phyloP scores from a whole-genome alignment of 1,140 invertebrate species.

The Aphis craccivora region DNA sequence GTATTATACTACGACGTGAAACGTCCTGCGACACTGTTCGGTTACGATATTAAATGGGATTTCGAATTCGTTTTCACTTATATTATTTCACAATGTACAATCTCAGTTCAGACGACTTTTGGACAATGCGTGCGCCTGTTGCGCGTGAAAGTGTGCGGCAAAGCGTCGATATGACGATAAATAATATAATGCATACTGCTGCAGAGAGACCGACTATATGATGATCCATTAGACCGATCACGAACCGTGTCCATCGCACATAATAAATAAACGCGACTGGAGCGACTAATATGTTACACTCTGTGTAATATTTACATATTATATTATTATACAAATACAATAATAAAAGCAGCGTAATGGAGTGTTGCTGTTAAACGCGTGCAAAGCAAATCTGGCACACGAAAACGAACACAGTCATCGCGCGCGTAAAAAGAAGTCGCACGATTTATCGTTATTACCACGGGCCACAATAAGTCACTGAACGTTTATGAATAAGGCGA shows the following conservation, averaged over 20 bases:
- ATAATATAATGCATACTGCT: background rate
- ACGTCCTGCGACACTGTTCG: background rate
- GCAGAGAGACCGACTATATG: background rate
- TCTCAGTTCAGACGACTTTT: background rate
- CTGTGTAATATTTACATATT: background rate
- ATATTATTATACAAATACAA: background rate
- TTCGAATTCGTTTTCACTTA: background rate
- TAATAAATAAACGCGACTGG: background rate
- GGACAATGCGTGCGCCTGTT: background rate
- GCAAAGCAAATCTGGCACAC: background rate
- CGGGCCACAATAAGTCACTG: background rate
- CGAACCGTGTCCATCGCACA: background rate
- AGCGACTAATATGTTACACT: background rate
- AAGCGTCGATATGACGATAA: background rate
- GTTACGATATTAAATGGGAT: background rate
- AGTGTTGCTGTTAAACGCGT: background rate
- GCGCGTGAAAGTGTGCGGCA: background rate
- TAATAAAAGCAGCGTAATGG: background rate
- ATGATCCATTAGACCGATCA: conserved; percentile 25
- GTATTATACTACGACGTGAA: background rate
- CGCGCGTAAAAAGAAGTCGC: background rate
- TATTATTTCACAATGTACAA: background rate
- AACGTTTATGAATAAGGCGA: background rate
- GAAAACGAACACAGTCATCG: conserved; percentile 5
- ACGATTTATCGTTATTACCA: background rate